A percentile compares a stretch with the other conserved stretches of the same genome.
Evolutionary conservation across 2,888 invertebrate species (phyloP).

Genomic region (Cheilosia impressa): DNA sequence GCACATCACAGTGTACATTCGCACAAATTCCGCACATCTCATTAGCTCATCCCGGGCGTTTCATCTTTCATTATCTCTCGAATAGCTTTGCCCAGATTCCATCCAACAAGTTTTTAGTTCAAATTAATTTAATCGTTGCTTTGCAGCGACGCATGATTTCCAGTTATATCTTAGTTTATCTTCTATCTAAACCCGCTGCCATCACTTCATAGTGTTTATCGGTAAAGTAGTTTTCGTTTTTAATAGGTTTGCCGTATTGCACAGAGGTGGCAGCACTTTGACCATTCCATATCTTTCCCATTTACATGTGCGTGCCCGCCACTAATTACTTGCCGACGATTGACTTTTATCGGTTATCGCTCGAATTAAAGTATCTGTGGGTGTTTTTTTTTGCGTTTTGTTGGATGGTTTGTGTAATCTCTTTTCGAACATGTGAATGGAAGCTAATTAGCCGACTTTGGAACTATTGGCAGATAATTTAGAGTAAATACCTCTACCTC

Average conservation of each 20-base stretch:
- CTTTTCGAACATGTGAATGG: constrained; percentile 25
- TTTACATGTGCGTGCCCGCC: constrained; percentile 15
- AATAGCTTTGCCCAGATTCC: too few species aligned
- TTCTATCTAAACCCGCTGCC: constrained; percentile 23
- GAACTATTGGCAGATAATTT: constrained; percentile 28
- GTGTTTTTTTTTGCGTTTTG: constrained; percentile 4
- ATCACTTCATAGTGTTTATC: background rate
- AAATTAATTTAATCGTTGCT: background rate
- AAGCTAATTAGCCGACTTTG: constrained; percentile 50
- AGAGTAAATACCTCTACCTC: background rate
- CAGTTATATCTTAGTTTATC: background rate
- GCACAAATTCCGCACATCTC: too few species aligned
- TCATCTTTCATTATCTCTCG: too few species aligned
- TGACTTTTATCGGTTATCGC: constrained; percentile 48
- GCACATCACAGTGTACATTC: too few species aligned
- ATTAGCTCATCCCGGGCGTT: too few species aligned
- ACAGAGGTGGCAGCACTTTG: constrained; percentile 53
- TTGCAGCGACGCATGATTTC: background rate
- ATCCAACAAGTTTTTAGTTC: background rate
- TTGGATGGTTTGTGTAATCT: constrained; percentile 35
- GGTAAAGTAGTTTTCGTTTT: constrained; percentile 37
- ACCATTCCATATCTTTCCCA: background rate
- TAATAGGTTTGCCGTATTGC: constrained; percentile 2
- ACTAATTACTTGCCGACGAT: constrained; percentile 35
- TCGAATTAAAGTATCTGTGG: constrained; percentile 40